Evolutionary conservation across 2,113 vertebrate genomes (phyloP), one percentile per base, ranked within the genome.

Genomic region (Bubalus kerabau): DNA sequence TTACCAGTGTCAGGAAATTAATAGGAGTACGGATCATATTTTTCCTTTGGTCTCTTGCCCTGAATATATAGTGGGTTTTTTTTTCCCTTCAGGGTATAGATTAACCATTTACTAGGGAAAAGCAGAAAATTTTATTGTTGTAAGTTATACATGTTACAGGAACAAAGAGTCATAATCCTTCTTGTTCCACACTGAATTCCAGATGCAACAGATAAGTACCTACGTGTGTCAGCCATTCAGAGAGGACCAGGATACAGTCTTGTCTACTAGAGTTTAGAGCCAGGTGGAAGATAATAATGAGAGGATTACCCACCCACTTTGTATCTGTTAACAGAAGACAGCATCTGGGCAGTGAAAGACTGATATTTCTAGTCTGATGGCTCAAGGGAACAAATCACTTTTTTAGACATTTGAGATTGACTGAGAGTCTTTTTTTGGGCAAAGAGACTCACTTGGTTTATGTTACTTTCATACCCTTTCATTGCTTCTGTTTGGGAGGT

Each of bases 341-440:
- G 7, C 10, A 50, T 94, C 52, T 32, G 28, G 43, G 26, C 9
- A 57, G 48, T 93, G 26, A 89, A 48, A 90, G 85, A 62, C 57
- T 87, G 48, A n/a, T 64, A 81, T 93, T 89, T 95, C n/a, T 96
- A 43, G 26, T 17, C 6, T 36, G 43, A 60, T 89, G 23, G 30
- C 60, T 91, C 11, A 87, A 24, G 67, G 62, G 57, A 93, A 50
- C 6, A 96, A 96, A 94, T 86, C 59, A 76, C n/a, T 81, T 96
- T 88, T 64, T 36, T 13, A 81, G 96, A 86, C 50, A 83, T n/a
- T 96, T 30, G 46, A 71, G 32, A 91, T 71, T 28, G 43, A 78
- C 21, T 16, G 24, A 94, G 52, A 74, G 23, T 67, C 32, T 16
- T 88, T 94, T 91, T 81, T 91, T 36, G 28, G 95, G n/a, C 57